Evolutionary conservation across 2,113 vertebrate genomes (phyloP).

Genomic region (Odontesthes bonariensis): DNA sequence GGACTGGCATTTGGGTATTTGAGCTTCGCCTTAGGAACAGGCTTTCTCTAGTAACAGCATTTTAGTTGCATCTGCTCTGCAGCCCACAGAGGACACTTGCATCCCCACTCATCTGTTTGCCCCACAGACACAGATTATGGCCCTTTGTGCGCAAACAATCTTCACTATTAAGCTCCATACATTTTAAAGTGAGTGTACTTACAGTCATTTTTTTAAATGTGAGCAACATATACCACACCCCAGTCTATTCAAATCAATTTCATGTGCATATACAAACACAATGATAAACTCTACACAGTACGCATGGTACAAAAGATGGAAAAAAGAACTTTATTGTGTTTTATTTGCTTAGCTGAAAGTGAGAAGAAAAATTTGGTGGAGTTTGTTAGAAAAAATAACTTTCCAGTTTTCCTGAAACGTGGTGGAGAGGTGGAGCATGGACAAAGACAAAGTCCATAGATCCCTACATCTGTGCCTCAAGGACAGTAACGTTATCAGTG

Average conservation of each 20-base stretch:
- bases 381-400: too few relatives aligned
- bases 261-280: background rate
- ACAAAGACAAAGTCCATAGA: too few relatives aligned
- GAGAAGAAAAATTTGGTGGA: background rate
- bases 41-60: constrained; percentile 61
- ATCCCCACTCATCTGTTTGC: constrained; percentile 49
- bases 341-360: background rate
- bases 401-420: too few relatives aligned
- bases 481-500: too few relatives aligned
- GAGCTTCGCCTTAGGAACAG: constrained; percentile 66
- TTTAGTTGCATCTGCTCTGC: constrained; percentile 69
- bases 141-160: constrained; percentile 51
- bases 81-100: constrained; percentile 54
- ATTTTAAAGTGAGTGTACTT: constrained; percentile 40
- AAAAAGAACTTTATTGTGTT: too few relatives aligned
- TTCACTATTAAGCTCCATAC: constrained; percentile 40
- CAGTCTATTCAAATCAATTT: background rate
- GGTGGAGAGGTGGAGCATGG: too few relatives aligned
- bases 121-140: constrained; percentile 62
- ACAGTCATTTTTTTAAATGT: constrained; percentile 17
- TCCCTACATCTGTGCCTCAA: too few relatives aligned
- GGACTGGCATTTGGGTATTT: constrained; percentile 73
- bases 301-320: background rate
- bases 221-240: constrained; percentile 6
- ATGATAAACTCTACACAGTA: background rate